Conservation (phyloP, 2,797 vertebrate genomes). For the Mormyrus hasselquistii region DNA sequence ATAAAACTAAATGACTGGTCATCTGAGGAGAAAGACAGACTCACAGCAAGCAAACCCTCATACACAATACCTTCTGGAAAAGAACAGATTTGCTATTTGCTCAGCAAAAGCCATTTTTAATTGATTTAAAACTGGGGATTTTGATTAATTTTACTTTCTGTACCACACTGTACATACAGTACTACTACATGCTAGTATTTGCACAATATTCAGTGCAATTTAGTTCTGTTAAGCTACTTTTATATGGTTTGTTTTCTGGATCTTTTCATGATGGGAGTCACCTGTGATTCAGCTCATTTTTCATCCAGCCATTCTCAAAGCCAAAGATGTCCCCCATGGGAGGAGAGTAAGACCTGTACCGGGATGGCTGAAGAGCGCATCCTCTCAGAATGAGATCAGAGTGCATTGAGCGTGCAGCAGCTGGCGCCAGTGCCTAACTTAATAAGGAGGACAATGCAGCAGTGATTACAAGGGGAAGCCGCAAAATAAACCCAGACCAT, state of each 20-base stretch:
- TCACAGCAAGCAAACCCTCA: background rate
- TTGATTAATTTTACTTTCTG: background rate
- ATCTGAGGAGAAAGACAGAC: background rate
- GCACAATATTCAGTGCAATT: background rate
- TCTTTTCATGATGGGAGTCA: background rate
- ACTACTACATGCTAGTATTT: background rate
- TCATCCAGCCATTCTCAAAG: background rate
- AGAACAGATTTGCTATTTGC: background rate
- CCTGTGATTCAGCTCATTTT: background rate
- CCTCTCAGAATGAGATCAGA: constrained; percentile 37
- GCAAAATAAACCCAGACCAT: background rate
- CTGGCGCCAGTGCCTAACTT: background rate
- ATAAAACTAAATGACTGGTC: background rate
- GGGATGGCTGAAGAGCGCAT: background rate
- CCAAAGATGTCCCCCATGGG: no score
- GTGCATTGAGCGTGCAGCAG: constrained; percentile 16
- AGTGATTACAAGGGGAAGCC: background rate
- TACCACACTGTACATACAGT: background rate
- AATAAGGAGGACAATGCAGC: background rate
- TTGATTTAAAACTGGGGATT: background rate
- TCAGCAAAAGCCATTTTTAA: background rate
- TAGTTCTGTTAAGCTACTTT: background rate
- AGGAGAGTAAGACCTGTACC: background rate
- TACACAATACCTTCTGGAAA: background rate
- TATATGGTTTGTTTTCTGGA: background rate